These are phyloP conservation scores for Hyperoplus lanceolatus DNA, from an alignment of 2,797 vertebrate genomes.

Conservation along the genomic window DNA sequence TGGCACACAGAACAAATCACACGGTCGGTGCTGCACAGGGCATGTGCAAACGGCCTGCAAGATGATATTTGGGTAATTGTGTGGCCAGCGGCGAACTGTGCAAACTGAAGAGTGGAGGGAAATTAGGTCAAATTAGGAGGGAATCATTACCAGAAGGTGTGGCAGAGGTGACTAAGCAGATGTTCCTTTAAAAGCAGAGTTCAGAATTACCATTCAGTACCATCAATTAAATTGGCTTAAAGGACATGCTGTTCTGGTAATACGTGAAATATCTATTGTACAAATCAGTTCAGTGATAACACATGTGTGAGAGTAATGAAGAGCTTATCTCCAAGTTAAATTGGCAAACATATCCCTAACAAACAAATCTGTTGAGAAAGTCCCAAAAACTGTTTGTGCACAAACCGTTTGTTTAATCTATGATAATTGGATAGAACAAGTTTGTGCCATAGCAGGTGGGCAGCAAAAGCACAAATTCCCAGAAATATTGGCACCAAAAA, in stretches of 20 bases:
- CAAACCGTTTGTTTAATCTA: neutral
- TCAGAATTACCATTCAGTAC: neutral
- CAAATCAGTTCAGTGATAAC: neutral
- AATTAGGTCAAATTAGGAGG: constrained; percentile 62
- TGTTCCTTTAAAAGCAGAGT: constrained; percentile 38
- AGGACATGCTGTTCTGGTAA: constrained; percentile 6
- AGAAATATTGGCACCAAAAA: constrained; percentile 8
- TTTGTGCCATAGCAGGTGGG: neutral
- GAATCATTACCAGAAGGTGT: constrained; percentile 51
- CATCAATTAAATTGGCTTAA: constrained; percentile 16
- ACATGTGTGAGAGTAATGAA: neutral
- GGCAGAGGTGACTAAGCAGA: constrained; percentile 44
- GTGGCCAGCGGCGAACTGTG: constrained; percentile 30
- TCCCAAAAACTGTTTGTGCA: neutral
- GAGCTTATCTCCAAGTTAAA: neutral
- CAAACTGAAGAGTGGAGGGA: constrained; percentile 25
- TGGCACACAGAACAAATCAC: constrained; percentile 31
- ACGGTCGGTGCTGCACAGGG: constrained; percentile 22
- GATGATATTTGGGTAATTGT: constrained; percentile 54
- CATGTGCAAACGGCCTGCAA: constrained; percentile 47
- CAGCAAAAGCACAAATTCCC: constrained; percentile 23
- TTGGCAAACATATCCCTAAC: constrained; percentile 10
- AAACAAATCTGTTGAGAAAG: neutral
- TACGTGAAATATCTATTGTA: constrained; percentile 10
- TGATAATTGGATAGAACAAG: neutral